Conservation (phyloP, 2,113 vertebrate species). For the Rallus limicola region DNA sequence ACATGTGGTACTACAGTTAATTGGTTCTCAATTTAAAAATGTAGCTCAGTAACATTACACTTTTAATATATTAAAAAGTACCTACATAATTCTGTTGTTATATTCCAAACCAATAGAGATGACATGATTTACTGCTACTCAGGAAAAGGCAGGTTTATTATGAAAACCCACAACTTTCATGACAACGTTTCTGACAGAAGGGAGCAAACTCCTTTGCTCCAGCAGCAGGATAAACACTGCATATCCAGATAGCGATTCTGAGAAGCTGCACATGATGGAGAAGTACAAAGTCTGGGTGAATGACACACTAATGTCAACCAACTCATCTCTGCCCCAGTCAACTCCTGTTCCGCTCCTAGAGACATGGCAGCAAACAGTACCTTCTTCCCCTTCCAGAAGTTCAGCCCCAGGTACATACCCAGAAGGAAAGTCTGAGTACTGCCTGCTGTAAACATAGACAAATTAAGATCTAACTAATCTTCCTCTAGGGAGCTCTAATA, state of each 20-base stretch:
- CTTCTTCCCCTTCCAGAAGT: not conserved
- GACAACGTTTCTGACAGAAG: not conserved
- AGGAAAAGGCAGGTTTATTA: not conserved
- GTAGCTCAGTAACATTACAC: not conserved
- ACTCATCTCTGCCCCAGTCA: not conserved
- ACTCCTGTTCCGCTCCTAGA: not conserved
- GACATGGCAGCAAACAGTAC: not conserved
- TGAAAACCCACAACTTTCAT: not conserved
- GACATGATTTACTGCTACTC: not conserved
- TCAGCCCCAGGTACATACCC: not conserved
- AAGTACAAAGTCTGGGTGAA: not conserved
- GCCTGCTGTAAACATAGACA: not conserved
- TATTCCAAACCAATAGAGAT: not conserved
- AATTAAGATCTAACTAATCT: not conserved
- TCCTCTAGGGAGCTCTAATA: not conserved
- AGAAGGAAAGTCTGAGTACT: not conserved
- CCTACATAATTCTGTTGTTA: not conserved
- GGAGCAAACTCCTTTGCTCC: not conserved
- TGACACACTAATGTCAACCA: not conserved
- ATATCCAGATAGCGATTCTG: not conserved
- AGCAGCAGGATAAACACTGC: not conserved
- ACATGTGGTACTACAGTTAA: not conserved
- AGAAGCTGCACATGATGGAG: not conserved
- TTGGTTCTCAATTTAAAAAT: not conserved
- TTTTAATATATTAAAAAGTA: not conserved